These are phyloP conservation scores for human (Homo sapiens) DNA, from an alignment of 2,113 vertebrate species.

Conservation along the genomic window GRCh38 chrX:90672001-90672500, in stretches of 20 bases:
- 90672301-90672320: not conserved
- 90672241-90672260: not conserved
- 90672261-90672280: not conserved
- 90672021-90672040: not conserved
- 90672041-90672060: not conserved
- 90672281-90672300: not conserved
- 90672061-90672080: not conserved
- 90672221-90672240: not conserved
- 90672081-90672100: too few species aligned
- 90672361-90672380: not conserved
- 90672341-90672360: not conserved
- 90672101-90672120: too few species aligned
- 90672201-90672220: not conserved
- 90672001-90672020: not conserved
- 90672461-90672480: not conserved
- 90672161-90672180: too few species aligned
- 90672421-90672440: not conserved
- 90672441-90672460: not conserved
- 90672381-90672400: not conserved
- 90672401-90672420: not conserved
- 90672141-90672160: too few species aligned
- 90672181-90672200: not conserved
- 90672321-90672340: not conserved
- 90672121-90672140: too few species aligned
- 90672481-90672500: not conserved